Evolutionary conservation across 2,888 invertebrate species (phyloP), one percentile per base, ranked within the genome.

Genomic region (Epirrhoe alternata): DNA sequence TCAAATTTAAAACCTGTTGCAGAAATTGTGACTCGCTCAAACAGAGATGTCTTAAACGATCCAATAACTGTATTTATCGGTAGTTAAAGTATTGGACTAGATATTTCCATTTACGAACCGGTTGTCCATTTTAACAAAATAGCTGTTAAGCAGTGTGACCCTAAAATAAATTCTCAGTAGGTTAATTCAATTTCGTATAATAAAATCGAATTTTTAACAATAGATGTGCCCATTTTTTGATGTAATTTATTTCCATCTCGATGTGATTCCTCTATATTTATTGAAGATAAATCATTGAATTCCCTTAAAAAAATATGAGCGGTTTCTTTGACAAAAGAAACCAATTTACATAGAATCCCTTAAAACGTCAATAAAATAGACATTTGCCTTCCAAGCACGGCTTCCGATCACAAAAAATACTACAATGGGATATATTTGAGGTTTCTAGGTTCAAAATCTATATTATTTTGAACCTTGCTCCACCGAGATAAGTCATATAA

Each of bases 341-440:
- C 74, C 71, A 77, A 87, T 87, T 81, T 83, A 83, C 83, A 86
- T 84, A 80, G 82, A 87, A 87, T 89, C 84, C 87, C 84, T 87
- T 85, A 77, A 78, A 75, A 74, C 71, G 77, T 80, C 82, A 76
- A 86, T 88, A 85, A 85, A 85, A 88, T 82, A 85, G 79, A 82
- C 77, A 78, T 74, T 24, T 53, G 78, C 77, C 78, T 80, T 82
- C 73, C 71, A 65, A 73, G 77, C 78, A 78, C 69, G 76, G 81
- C 84, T 87, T 84, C 86, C 83, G 83, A 86, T 78, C 69, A 75
- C 74, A 83, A 83, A 86, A 86, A 84, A 81, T 75, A 51, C 64
- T 61, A 74, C 74, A 74, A 74, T 70, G 55, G 69, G 61, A 58
- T 64, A 63, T 61, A 50, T 60, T 64, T 24, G 24, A 69, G 63